Evolutionary conservation across 2,888 invertebrate species (phyloP).

Genomic region (Drosophila nigritarsus): DNA sequence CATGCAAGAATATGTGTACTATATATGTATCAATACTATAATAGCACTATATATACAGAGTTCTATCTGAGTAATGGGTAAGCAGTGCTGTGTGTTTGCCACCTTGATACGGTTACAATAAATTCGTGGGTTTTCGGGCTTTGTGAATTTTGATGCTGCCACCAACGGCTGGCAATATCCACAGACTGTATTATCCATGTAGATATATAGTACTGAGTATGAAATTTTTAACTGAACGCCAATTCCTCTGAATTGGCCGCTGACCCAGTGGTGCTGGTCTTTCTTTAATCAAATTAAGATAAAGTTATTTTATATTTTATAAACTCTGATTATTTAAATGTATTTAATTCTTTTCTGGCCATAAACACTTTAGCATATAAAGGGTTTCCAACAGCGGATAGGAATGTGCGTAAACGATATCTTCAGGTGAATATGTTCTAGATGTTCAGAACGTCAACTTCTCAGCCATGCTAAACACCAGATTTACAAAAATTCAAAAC

Average conservation of each 20-base stretch:
- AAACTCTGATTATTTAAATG: not conserved
- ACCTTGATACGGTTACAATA: not conserved
- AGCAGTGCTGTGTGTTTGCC: not conserved
- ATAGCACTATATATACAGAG: not conserved
- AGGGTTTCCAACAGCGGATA: not conserved
- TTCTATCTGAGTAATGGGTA: not conserved
- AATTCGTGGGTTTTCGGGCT: not conserved
- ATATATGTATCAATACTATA: not conserved
- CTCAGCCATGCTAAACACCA: conserved; percentile 3
- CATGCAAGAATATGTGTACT: not conserved
- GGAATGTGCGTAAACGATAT: rapidly evolving
- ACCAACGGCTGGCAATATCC: not conserved
- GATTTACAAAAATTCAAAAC: conserved; percentile 72
- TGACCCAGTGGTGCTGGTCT: not conserved
- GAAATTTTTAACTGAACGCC: not conserved
- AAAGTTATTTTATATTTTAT: not conserved
- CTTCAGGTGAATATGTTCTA: too few relatives aligned
- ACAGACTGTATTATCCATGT: not conserved
- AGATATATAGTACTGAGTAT: not conserved
- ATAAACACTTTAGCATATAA: not conserved
- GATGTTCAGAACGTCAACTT: not conserved
- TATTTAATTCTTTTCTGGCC: not conserved
- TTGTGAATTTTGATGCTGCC: not conserved
- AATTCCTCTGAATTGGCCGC: not conserved
- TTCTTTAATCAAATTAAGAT: not conserved